A percentile compares a stretch with the other conserved stretches of the same genome.
These are phyloP conservation scores for Anastatus disparis DNA, from an alignment of 1,140 invertebrate species.

Conservation along the genomic window DNA sequence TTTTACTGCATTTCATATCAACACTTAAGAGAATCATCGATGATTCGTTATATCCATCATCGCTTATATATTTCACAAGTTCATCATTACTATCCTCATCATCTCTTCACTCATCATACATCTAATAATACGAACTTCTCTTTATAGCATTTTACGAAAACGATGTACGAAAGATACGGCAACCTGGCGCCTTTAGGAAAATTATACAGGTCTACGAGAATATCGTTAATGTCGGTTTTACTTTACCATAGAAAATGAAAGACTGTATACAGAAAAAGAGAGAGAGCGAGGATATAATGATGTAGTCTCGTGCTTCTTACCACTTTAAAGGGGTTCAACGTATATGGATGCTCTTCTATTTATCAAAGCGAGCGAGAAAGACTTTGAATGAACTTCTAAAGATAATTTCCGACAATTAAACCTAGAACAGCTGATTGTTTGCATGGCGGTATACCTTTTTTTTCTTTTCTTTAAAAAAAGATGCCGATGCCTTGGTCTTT, in stretches of 20 bases:
- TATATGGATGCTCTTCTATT: neutral
- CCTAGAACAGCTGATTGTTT: slow-evolving; percentile 12
- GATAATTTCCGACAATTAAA: slow-evolving; percentile 36
- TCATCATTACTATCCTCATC: too few species aligned
- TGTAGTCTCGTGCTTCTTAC: neutral
- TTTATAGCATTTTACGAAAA: neutral
- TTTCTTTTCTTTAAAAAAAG: too few species aligned
- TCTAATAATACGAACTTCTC: neutral
- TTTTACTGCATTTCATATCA: too few species aligned
- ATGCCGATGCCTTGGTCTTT: slow-evolving; percentile 13
- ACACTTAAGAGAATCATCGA: neutral
- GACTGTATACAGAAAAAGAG: too few species aligned
- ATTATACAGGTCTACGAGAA: slow-evolving; percentile 18
- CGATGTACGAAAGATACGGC: slow-evolving; percentile 5
- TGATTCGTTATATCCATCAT: neutral
- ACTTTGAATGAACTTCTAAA: neutral
- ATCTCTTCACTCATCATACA: too few species aligned
- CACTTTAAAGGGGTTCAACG: slow-evolving; percentile 11
- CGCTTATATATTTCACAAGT: neutral
- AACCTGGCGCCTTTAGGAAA: slow-evolving; percentile 8
- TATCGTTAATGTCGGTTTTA: too few species aligned
- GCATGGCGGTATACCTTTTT: slow-evolving; percentile 19
- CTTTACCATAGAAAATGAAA: too few species aligned
- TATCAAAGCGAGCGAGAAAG: neutral
- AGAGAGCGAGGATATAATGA: neutral